A percentile compares a stretch with the other conserved stretches of the same genome.
These are phyloP conservation scores for Apomyelois bistriatella DNA, from an alignment of 2,888 invertebrate species.

Conservation along the genomic window DNA sequence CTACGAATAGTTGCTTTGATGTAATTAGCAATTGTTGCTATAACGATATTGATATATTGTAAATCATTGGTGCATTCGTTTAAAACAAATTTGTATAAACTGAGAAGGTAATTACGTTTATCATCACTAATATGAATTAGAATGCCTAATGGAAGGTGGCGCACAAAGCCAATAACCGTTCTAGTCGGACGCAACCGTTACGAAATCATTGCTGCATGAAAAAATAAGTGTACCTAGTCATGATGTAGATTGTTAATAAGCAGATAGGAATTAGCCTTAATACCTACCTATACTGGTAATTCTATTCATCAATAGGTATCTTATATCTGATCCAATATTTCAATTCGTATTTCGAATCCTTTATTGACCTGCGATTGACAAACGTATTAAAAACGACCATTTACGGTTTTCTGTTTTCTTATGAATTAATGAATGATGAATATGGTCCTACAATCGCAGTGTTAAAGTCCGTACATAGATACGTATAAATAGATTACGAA, in stretches of 20 bases:
- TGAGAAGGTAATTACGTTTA: neutral
- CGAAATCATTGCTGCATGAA: constrained; percentile 76
- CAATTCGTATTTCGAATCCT: neutral
- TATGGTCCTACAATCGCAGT: constrained; percentile 43
- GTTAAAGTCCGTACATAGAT: constrained; percentile 74
- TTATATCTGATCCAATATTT: too few relatives aligned
- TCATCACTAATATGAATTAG: constrained; percentile 25
- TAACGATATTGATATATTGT: neutral
- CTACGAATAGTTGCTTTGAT: neutral
- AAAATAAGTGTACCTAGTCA: constrained; percentile 24
- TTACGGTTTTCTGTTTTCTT: too few relatives aligned
- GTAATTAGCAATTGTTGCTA: neutral
- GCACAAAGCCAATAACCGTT: constrained; percentile 73
- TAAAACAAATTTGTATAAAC: neutral
- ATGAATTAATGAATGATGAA: constrained; percentile 3
- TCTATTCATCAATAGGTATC: neutral
- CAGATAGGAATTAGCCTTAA: too few relatives aligned
- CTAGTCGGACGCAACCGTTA: constrained; percentile 77
- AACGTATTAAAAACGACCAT: too few relatives aligned
- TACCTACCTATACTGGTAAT: too few relatives aligned
- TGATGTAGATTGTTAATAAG: neutral
- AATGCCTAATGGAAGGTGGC: constrained; percentile 57
- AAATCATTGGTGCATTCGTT: too few relatives aligned
- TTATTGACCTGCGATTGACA: too few relatives aligned
- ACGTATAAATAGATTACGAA: constrained; percentile 77